Conservation (phyloP, 2,113 vertebrate genomes). For the Ailurus styani region DNA sequence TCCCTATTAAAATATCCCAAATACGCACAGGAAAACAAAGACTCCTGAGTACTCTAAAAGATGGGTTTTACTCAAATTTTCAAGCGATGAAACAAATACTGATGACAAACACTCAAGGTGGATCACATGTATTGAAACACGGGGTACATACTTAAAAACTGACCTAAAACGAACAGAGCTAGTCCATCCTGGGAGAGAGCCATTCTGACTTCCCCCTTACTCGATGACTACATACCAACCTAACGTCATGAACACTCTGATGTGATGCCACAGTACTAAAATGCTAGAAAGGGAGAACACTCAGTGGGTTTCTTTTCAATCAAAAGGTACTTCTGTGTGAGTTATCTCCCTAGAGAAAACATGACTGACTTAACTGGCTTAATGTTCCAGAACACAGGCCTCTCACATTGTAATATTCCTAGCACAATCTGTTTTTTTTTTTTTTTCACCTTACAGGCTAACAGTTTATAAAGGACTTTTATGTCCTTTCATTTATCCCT, state of each 20-base stretch:
- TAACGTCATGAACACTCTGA: not conserved
- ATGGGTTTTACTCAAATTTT: not conserved
- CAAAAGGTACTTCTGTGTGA: not conserved
- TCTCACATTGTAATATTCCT: not conserved
- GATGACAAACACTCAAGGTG: not conserved
- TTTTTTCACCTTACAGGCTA: not conserved
- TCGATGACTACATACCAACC: not conserved
- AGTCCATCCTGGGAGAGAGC: not conserved
- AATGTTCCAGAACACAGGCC: not conserved
- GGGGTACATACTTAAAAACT: not conserved
- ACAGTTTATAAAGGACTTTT: not conserved
- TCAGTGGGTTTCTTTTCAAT: not conserved
- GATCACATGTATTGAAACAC: not conserved
- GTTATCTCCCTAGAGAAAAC: not conserved
- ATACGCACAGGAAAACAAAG: not conserved
- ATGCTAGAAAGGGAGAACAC: not conserved
- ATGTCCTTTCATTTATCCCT: not conserved
- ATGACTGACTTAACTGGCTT: not conserved
- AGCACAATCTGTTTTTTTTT: not conserved
- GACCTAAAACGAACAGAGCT: not conserved
- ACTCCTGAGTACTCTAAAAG: not conserved
- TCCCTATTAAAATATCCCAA: not conserved
- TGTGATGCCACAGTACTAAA: rapidly evolving
- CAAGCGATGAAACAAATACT: not conserved
- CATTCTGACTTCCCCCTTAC: not conserved